Evolutionary conservation across 2,113 vertebrate species (phyloP).

Genomic region (Chaetodon auriga): DNA sequence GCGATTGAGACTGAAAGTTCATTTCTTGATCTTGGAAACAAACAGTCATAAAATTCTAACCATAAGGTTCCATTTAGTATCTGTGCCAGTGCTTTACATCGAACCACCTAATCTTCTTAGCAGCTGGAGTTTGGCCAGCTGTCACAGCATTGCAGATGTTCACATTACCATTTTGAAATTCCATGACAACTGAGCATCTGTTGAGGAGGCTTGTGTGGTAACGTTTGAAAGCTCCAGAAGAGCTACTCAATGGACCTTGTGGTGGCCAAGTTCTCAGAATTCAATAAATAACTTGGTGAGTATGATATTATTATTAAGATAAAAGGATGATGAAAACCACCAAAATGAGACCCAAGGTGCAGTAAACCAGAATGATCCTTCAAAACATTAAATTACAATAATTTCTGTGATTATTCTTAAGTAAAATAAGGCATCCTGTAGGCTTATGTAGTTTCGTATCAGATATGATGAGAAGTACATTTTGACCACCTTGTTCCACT

Average conservation of each 20-base stretch:
- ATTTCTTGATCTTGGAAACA: neutral
- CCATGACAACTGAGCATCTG: neutral
- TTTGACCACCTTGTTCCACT: too few species aligned
- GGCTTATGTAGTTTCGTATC: too few species aligned
- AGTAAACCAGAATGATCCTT: too few species aligned
- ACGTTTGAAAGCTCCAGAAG: neutral
- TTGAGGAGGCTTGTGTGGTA: neutral
- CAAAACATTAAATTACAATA: too few species aligned
- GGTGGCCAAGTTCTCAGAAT: neutral
- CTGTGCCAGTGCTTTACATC: neutral
- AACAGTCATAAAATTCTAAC: neutral
- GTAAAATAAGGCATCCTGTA: too few species aligned
- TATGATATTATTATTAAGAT: neutral
- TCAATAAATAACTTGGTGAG: neutral
- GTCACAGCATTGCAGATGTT: neutral
- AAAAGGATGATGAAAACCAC: neutral
- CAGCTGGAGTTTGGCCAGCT: neutral
- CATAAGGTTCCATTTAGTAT: neutral
- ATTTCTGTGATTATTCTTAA: too few species aligned
- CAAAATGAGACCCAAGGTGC: neutral
- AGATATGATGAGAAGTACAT: too few species aligned
- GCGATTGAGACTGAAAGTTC: neutral
- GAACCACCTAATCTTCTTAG: neutral
- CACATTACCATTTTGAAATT: neutral
- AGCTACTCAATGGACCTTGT: neutral